Conservation (phyloP, 2,797 vertebrate species). For the Stomatorhinus walkeri region DNA sequence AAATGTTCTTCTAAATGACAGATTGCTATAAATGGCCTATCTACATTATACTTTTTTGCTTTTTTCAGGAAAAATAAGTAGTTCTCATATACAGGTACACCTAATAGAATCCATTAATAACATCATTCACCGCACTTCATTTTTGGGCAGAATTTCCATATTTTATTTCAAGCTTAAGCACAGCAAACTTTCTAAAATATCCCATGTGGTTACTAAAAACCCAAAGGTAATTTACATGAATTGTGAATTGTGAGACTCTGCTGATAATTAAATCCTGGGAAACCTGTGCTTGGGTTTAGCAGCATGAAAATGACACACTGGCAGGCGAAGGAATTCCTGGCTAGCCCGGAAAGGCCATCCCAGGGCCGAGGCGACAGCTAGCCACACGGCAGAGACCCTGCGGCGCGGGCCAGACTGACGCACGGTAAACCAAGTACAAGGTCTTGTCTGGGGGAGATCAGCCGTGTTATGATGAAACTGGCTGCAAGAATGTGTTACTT, state of each 20-base stretch:
- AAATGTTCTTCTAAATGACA: neutral
- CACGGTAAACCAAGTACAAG: neutral
- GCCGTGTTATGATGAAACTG: conserved; percentile 11
- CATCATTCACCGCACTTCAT: neutral
- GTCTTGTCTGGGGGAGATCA: conserved; percentile 10
- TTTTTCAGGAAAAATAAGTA: neutral
- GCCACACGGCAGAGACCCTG: neutral
- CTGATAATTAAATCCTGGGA: conserved; percentile 11
- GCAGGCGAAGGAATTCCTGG: neutral
- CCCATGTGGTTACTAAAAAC: conserved; percentile 11
- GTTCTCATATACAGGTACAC: neutral
- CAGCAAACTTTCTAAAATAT: neutral
- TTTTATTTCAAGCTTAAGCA: conserved; percentile 5
- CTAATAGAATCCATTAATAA: neutral
- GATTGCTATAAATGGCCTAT: neutral
- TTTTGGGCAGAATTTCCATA: neutral
- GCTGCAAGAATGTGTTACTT: neutral
- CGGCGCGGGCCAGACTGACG: neutral
- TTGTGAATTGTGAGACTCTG: conserved; percentile 1
- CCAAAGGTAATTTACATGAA: conserved; percentile 4
- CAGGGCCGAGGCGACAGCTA: neutral
- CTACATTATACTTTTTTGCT: neutral
- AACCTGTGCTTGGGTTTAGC: neutral
- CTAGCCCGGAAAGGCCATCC: neutral
- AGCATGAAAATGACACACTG: neutral